Evolutionary conservation across 2,797 vertebrate species (phyloP).

Genomic region (Cephalopachus bancanus): DNA sequence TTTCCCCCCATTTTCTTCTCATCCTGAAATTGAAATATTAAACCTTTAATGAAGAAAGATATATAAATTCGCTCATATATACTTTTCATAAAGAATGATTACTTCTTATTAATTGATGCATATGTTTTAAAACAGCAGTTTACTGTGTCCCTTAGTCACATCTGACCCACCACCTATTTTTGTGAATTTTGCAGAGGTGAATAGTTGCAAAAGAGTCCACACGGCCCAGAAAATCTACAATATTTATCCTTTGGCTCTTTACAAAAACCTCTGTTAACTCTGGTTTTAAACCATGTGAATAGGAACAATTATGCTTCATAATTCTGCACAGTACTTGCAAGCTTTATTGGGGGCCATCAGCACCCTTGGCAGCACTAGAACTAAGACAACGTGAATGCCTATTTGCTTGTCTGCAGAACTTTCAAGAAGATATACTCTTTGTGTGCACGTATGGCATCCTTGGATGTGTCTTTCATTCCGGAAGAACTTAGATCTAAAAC

Average conservation of each 20-base stretch:
- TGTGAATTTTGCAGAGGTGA: constrained; percentile 32
- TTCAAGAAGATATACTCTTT: background rate
- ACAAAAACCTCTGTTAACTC: background rate
- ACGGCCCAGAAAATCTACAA: constrained; percentile 2
- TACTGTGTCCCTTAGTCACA: background rate
- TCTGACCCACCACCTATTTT: background rate
- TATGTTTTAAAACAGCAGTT: background rate
- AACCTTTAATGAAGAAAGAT: background rate
- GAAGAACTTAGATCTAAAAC: background rate
- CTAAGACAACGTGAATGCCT: background rate
- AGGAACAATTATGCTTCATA: constrained; percentile 2
- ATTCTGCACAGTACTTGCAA: background rate
- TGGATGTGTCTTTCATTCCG: background rate
- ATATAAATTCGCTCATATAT: background rate
- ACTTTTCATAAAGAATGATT: constrained; percentile 53
- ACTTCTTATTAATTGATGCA: background rate
- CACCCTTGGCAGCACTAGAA: background rate
- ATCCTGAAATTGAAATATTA: constrained; percentile 14
- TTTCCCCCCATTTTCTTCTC: background rate
- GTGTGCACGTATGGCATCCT: background rate
- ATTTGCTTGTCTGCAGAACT: background rate
- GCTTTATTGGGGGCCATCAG: background rate
- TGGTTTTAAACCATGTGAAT: background rate
- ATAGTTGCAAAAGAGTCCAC: background rate
- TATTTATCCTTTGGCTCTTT: constrained; percentile 17